Evolutionary conservation across 2,113 vertebrate species (phyloP).

Genomic region (Dipodomys stephensi): DNA sequence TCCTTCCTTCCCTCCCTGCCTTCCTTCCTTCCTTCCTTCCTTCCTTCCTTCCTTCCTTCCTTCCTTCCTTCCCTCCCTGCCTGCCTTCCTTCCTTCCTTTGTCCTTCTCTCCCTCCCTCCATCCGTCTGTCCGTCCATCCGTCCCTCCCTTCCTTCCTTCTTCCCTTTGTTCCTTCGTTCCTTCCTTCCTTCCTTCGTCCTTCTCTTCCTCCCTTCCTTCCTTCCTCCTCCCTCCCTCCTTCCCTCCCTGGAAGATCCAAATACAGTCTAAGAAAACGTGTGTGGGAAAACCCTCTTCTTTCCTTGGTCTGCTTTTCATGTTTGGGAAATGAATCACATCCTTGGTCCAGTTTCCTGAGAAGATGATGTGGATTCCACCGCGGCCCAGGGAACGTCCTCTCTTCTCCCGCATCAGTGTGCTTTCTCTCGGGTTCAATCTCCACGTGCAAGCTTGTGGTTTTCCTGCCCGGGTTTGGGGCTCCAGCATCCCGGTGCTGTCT

Average conservation of each 20-base stretch:
- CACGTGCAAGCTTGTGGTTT: background rate
- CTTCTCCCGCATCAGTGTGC: background rate
- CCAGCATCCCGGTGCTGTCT: rapidly evolving
- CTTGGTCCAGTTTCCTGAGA: slow-evolving; percentile 39
- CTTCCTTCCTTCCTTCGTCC: background rate
- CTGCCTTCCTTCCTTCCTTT: too few relatives aligned
- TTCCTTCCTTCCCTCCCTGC: too few relatives aligned
- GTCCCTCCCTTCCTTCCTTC: background rate
- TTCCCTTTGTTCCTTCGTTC: background rate
- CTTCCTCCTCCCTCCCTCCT: too few relatives aligned
- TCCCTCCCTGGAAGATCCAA: background rate
- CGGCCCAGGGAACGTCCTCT: background rate
- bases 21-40: background rate
- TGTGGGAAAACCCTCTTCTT: background rate
- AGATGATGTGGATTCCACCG: background rate
- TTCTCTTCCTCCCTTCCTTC: background rate
- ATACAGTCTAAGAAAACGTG: background rate
- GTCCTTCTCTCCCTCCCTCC: too few relatives aligned
- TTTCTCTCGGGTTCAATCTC: slow-evolving; percentile 10
- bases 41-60: background rate
- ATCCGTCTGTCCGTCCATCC: too few relatives aligned
- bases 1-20: background rate
- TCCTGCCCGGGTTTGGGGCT: background rate
- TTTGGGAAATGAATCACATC: background rate
- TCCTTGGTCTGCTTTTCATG: background rate